These are phyloP conservation scores for Beris chalybata DNA, from an alignment of 2,888 invertebrate genomes.

Conservation along the genomic window DNA sequence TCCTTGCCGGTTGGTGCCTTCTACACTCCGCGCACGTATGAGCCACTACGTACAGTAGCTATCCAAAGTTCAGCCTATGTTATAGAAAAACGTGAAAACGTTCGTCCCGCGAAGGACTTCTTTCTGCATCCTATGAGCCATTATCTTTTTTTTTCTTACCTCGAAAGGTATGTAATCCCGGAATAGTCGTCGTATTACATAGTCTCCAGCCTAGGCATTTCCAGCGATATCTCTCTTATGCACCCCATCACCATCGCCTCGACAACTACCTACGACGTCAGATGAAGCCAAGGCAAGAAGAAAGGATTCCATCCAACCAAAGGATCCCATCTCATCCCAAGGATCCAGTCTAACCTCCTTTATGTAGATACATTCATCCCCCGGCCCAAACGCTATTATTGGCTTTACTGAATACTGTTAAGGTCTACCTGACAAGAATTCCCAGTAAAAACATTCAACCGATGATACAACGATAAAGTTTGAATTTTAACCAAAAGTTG, in stretches of 20 bases:
- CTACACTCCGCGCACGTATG: neutral
- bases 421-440: conserved; percentile 17
- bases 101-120: neutral
- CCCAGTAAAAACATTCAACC: conserved; percentile 2
- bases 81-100: neutral
- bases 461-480: conserved; percentile 15
- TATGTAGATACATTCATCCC: conserved; percentile 9
- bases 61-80: conserved; percentile 1
- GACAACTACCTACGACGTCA: no score
- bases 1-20: neutral
- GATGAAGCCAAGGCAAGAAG: no score
- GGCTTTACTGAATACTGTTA: conserved; percentile 6
- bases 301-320: no score
- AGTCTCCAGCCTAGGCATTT: no score
- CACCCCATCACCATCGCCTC: no score
- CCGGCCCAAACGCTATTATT: neutral
- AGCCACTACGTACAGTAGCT: neutral
- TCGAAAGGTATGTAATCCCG: no score
- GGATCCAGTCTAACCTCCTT: no score
- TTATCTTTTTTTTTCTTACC: no score
- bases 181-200: no score
- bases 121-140: no score
- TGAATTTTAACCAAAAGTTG: conserved; percentile 13
- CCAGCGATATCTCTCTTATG: no score
- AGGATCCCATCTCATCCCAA: no score